Conservation (phyloP, 2,797 vertebrate genomes). For the Liasis olivaceus region DNA sequence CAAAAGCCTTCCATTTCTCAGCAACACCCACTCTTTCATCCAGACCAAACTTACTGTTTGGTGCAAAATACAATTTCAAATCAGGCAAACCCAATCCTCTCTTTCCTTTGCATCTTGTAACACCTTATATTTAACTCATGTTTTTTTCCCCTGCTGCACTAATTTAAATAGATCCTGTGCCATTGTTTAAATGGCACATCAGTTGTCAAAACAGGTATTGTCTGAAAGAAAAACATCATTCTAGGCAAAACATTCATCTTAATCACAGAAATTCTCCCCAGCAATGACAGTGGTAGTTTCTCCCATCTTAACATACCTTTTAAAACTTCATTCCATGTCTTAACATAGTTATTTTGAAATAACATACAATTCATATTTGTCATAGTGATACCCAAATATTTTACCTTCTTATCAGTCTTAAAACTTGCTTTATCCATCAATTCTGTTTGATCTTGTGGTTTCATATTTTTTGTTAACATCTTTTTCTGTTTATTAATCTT, state of each 20-base stretch:
- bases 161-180: neutral
- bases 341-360: too few species aligned
- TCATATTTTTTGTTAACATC: neutral
- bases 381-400: too few species aligned
- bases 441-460: neutral
- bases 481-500: neutral
- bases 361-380: too few species aligned
- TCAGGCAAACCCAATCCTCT: neutral
- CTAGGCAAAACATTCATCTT: neutral
- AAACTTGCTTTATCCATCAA: neutral
- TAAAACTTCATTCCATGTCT: too few species aligned
- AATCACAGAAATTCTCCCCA: neutral
- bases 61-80: neutral
- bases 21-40: neutral
- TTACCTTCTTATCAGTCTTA: neutral
- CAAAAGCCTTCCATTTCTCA: neutral
- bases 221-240: neutral
- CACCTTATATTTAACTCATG: neutral
- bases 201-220: neutral
- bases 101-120: neutral
- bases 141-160: neutral
- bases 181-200: neutral
- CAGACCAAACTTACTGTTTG: neutral
- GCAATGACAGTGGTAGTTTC: too few species aligned
- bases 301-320: too few species aligned